phyloP scores from a whole-genome alignment of 2,888 invertebrate species.

The Noctua fimbriata region DNA sequence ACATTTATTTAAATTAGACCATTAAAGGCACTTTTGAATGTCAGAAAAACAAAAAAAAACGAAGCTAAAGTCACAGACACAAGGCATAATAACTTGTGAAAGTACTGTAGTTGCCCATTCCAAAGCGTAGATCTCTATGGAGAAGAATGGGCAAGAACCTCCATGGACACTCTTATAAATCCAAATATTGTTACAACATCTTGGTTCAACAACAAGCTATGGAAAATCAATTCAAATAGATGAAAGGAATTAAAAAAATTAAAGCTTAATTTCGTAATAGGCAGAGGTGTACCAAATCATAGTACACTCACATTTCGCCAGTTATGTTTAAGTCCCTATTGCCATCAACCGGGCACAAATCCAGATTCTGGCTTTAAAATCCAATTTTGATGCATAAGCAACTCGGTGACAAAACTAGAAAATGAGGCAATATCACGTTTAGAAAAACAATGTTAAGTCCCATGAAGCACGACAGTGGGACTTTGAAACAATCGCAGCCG shows the following conservation, averaged over 20 bases:
- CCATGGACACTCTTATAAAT: too few relatives aligned
- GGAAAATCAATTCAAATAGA: not conserved
- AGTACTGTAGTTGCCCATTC: too few relatives aligned
- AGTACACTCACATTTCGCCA: not conserved
- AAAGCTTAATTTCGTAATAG: too few relatives aligned
- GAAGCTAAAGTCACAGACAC: too few relatives aligned
- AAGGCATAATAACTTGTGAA: too few relatives aligned
- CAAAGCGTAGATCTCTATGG: too few relatives aligned
- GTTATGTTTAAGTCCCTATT: not conserved
- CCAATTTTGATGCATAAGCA: not conserved
- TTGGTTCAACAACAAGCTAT: not conserved
- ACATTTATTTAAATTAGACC: too few relatives aligned
- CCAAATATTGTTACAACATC: too few relatives aligned
- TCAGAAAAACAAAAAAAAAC: too few relatives aligned
- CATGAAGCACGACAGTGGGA: constrained; percentile 42
- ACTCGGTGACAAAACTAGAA: not conserved
- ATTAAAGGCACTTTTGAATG: too few relatives aligned
- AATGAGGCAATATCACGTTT: constrained; percentile 4
- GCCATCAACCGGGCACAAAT: not conserved
- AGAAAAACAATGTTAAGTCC: constrained; percentile 21
- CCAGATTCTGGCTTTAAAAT: not conserved
- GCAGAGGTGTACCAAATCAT: too few relatives aligned
- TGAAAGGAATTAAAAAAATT: not conserved
- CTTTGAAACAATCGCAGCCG: constrained; percentile 74
- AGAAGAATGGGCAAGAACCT: too few relatives aligned